Conservation (phyloP, 2,797 vertebrate species). For the Chaenodraco wilsoni region DNA sequence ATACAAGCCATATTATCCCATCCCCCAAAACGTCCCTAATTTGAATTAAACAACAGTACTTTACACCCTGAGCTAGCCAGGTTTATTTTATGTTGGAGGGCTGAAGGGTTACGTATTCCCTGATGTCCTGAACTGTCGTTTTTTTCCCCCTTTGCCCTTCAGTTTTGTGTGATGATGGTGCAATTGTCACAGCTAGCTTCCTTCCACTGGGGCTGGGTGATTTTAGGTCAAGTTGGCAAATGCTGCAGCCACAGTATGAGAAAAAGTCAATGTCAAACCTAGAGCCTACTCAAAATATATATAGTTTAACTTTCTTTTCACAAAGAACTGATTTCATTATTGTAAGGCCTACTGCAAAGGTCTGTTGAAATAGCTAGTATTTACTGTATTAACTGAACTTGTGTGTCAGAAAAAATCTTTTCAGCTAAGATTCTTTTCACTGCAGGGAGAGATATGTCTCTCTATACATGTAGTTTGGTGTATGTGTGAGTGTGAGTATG, state of each 20-base stretch:
- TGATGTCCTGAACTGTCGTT: neutral
- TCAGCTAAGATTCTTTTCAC: conserved; percentile 40
- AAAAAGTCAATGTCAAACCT: conserved; percentile 26
- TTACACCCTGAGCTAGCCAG: neutral
- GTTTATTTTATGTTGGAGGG: neutral
- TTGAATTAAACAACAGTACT: too few relatives aligned
- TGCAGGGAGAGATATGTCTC: conserved; percentile 40
- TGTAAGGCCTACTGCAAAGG: neutral
- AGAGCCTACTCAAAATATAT: conserved; percentile 22
- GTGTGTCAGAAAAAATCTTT: conserved; percentile 34
- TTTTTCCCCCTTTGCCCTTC: neutral
- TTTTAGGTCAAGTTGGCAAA: conserved; percentile 31
- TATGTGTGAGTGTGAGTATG: conserved; percentile 26
- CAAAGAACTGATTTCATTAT: conserved; percentile 7
- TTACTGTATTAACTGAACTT: conserved; percentile 21
- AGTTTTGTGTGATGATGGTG: conserved; percentile 14
- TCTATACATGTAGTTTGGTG: conserved; percentile 36
- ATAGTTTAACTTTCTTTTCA: conserved; percentile 2
- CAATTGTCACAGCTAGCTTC: conserved; percentile 8
- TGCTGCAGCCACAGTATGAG: neutral
- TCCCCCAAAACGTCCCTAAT: too few relatives aligned
- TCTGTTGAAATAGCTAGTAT: neutral
- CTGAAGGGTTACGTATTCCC: neutral
- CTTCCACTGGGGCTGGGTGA: conserved; percentile 9
- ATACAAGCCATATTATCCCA: neutral